phyloP scores from a whole-genome alignment of 2,797 vertebrate genomes.

The Cheirogaleus major region DNA sequence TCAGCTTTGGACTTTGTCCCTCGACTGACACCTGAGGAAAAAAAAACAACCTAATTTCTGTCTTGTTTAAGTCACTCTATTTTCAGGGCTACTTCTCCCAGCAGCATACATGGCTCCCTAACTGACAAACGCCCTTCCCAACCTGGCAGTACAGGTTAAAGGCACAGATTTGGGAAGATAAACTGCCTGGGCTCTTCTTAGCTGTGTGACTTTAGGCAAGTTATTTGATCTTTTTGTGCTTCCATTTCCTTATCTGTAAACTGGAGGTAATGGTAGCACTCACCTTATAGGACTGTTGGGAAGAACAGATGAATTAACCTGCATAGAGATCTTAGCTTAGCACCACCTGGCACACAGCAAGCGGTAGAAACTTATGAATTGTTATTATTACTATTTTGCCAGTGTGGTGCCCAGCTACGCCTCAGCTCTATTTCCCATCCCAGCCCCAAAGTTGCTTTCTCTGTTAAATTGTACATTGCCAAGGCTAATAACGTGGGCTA shows the following conservation, averaged over 20 bases:
- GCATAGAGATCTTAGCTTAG: not conserved
- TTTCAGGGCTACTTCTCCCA: not conserved
- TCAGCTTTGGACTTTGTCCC: not conserved
- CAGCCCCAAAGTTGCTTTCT: not conserved
- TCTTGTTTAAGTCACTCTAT: not conserved
- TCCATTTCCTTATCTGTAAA: not conserved
- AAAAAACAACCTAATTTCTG: not conserved
- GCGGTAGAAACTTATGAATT: not conserved
- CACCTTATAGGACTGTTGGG: not conserved
- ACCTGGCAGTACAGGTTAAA: not conserved
- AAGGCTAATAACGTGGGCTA: fast-evolving
- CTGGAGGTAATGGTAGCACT: not conserved
- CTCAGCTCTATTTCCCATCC: not conserved
- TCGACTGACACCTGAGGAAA: not conserved
- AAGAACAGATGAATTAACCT: conserved; percentile 3
- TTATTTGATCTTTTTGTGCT: not conserved
- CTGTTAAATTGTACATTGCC: not conserved
- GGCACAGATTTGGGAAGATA: not conserved
- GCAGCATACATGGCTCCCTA: fast-evolving
- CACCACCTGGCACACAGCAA: not conserved
- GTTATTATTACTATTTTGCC: no score
- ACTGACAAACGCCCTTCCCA: not conserved
- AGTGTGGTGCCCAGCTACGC: fast-evolving
- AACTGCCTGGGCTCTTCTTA: not conserved
- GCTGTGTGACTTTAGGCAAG: not conserved